Percentiles rank a stretch among this genome's conserved stretches.
Evolutionary conservation across 2,797 vertebrate species (phyloP).

Genomic region (Anas flavirostris): DNA sequence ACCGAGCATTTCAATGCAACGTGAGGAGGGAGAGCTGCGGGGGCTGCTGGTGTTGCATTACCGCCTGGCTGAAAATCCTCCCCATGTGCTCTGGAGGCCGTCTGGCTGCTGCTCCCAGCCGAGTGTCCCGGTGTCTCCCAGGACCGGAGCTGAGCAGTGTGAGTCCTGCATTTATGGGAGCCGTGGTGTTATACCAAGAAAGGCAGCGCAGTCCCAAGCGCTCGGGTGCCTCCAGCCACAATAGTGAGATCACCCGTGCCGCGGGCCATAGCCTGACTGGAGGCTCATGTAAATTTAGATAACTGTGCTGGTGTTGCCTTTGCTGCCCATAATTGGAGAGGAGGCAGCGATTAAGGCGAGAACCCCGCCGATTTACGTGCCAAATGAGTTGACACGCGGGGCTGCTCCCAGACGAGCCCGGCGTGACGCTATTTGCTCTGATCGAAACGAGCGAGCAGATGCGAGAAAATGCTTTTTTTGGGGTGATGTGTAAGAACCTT

Average conservation of each 20-base stretch:
- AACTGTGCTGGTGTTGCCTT: fast-evolving
- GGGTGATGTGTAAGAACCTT: not conserved
- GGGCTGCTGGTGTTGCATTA: not conserved
- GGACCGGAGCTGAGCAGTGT: fast-evolving
- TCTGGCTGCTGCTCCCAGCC: fast-evolving
- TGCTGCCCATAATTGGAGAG: not conserved
- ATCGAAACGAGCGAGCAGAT: not conserved
- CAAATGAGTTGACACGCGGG: fast-evolving
- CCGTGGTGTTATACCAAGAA: not conserved
- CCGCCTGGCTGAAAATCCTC: not conserved
- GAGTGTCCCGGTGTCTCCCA: fast-evolving
- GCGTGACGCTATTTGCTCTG: fast-evolving
- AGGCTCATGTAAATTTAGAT: not conserved
- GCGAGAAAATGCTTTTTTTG: not conserved
- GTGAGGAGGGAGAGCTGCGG: fast-evolving
- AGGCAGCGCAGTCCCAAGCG: fast-evolving
- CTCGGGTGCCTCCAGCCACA: not conserved
- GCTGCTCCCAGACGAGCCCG: fast-evolving
- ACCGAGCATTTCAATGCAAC: not conserved
- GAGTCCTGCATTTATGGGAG: fast-evolving
- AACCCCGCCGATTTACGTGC: fast-evolving
- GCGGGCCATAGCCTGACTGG: not conserved
- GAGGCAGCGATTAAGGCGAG: fast-evolving
- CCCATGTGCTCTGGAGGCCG: fast-evolving
- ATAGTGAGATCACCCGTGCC: not conserved